These are phyloP conservation scores for Drosophila carrolli DNA, from an alignment of 1,140 invertebrate genomes.

Conservation along the genomic window DNA sequence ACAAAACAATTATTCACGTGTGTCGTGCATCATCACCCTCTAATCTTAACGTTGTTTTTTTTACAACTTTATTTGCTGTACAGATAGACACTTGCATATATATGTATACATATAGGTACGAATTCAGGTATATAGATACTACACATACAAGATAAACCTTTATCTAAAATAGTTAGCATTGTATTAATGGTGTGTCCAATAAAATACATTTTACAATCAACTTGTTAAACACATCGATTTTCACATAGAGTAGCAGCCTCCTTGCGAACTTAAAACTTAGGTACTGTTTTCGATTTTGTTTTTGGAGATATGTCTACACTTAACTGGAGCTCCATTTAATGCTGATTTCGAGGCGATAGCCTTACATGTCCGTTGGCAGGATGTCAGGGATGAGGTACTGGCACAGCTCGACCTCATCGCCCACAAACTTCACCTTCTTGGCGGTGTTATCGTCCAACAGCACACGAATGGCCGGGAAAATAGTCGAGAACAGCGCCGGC, in stretches of 20 bases:
- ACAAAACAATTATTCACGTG: slow-evolving; percentile 23
- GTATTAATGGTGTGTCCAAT: slow-evolving; percentile 64
- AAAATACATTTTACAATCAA: slow-evolving; percentile 67
- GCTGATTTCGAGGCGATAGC: slow-evolving; percentile 12
- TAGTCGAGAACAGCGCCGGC: slow-evolving; percentile 89
- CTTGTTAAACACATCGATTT: slow-evolving; percentile 68
- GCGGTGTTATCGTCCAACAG: slow-evolving; percentile 92
- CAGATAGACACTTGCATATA: slow-evolving; percentile 56
- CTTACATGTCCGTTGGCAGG: slow-evolving; percentile 88
- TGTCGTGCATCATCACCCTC: background rate
- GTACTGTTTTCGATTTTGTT: slow-evolving; percentile 48
- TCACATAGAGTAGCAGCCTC: slow-evolving; percentile 55
- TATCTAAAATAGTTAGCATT: slow-evolving; percentile 73
- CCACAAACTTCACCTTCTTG: slow-evolving; percentile 90
- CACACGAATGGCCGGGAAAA: slow-evolving; percentile 90
- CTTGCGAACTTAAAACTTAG: slow-evolving; percentile 49
- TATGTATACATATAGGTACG: slow-evolving; percentile 52
- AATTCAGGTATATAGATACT: slow-evolving; percentile 52
- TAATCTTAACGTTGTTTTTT: slow-evolving; percentile 33
- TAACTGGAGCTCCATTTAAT: slow-evolving; percentile 24
- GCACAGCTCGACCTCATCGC: slow-evolving; percentile 89
- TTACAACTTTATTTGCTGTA: slow-evolving; percentile 74
- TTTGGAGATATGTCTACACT: slow-evolving; percentile 69
- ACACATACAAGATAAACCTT: slow-evolving; percentile 64
- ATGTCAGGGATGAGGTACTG: slow-evolving; percentile 91